Base-by-base conservation (phyloP, 2,797 vertebrate genomes). In the Manis javanica region DNA sequence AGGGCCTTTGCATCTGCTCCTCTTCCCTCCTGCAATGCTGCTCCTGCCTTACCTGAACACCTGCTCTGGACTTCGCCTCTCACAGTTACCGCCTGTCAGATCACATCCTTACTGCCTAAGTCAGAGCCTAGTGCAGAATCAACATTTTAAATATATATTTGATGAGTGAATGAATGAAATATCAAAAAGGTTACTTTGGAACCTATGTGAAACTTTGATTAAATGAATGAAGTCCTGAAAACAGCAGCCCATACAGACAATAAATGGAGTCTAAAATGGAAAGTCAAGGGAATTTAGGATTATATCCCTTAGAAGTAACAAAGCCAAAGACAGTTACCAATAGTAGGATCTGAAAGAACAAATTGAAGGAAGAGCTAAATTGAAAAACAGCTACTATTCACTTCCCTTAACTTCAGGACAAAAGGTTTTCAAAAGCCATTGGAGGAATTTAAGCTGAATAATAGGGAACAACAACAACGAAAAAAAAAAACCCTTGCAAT, bases 391-490 rank as follows among this genome's bases (percentile, higher is more conserved):
- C 39, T 42, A 29, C 51, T 97, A 95, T 91, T 86, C 31, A 66
- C 26, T 69, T 90, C 21, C 9, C 34, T 4, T 14, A 82, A 81
- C 4, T 74, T 95, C 63, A 68, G 16, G 49, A 88, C 15, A 85
- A 79, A 61, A 77, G 51, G 24, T 83, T 97, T 95, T 78, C 88
- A 95, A 95, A 87, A 90, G 2, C 16, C n/a, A 37, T 15, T 49
- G 24, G 26, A 88, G 7, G 14, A 64, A 82, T 66, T 95, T 86
- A 88, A 91, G 66, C 21, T 72, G 46, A 97, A 71, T 31, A 84
- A 88, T 39, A 55, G 24, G 23, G 10, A 19, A 11, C 31, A 49
- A 49, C 26, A 24, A 4, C 11, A 19, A 11, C 31, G 31, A 4
- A 7, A 39, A 63, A n/a, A 61, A 29, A 31, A 71, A 23, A 9